Evolutionary conservation across 2,888 invertebrate species (phyloP).

Genomic region (Stenichneumon culpator): DNA sequence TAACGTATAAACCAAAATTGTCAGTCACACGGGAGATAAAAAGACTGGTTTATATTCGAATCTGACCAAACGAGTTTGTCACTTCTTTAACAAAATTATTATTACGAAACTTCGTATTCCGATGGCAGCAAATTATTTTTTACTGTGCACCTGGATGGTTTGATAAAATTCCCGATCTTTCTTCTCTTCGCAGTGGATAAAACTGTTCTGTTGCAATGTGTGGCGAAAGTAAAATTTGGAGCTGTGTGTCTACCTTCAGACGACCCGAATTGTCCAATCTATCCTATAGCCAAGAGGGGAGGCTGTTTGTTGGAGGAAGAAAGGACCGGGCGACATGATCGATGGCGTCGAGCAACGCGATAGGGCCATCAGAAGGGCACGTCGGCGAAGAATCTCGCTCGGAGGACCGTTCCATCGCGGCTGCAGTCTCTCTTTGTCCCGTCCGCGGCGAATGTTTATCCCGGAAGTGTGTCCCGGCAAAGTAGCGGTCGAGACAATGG

Average conservation of each 20-base stretch:
- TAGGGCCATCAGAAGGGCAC: constrained; percentile 23
- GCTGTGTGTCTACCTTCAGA: neutral
- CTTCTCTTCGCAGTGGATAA: no score
- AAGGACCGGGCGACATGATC: constrained; percentile 68
- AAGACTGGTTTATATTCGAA: no score
- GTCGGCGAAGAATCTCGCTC: constrained; percentile 27
- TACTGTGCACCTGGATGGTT: no score
- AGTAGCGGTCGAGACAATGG: constrained; percentile 67
- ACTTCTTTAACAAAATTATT: no score
- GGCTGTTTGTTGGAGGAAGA: constrained; percentile 63
- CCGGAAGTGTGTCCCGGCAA: constrained; percentile 62
- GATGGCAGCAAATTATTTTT: no score
- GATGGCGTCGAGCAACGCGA: constrained; percentile 60
- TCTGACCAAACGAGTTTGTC: no score
- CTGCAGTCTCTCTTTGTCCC: constrained; percentile 8
- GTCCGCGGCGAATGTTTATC: constrained; percentile 59
- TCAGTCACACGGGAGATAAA: no score
- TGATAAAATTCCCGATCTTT: no score
- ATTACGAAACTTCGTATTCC: no score
- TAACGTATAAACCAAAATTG: no score
- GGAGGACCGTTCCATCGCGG: constrained; percentile 32
- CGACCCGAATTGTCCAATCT: neutral
- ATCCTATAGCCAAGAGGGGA: constrained; percentile 12
- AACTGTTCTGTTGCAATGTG: neutral
- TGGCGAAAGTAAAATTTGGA: neutral